phyloP scores from a whole-genome alignment of 1,140 invertebrate species.

The Drosophila parvula region DNA sequence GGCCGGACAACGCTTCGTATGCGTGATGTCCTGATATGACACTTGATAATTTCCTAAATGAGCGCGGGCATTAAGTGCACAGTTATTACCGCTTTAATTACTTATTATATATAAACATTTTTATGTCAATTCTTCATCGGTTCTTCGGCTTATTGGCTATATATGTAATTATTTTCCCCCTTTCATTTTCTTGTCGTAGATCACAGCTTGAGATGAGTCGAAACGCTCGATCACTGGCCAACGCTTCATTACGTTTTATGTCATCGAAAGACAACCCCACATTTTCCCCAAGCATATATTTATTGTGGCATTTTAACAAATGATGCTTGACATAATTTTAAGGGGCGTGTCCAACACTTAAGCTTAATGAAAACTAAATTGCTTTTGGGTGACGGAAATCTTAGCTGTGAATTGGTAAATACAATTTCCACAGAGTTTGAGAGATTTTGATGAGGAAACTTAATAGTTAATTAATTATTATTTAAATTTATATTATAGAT shows the following conservation, averaged over 20 bases:
- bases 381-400: not conserved
- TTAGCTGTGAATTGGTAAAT: not conserved
- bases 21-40: constrained; percentile 28
- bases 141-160: constrained; percentile 14
- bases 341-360: constrained; percentile 27
- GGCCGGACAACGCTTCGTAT: constrained; percentile 40
- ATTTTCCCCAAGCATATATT: constrained; percentile 7
- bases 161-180: not conserved
- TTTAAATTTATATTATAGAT: not conserved
- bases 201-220: constrained; percentile 27
- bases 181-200: not conserved
- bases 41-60: constrained; percentile 8
- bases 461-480: not conserved
- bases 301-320: constrained; percentile 41
- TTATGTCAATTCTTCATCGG: not conserved
- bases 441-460: not conserved
- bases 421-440: not conserved
- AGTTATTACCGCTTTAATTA: not conserved
- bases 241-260: constrained; percentile 25
- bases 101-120: not conserved
- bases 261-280: not conserved
- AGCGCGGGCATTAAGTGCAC: constrained; percentile 8
- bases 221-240: constrained; percentile 27
- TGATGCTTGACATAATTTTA: constrained; percentile 20
- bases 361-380: constrained; percentile 24